Evolutionary conservation across 1,140 invertebrate genomes (phyloP), one percentile per base, ranked within the genome.

Genomic region (Drosophila guanche): DNA sequence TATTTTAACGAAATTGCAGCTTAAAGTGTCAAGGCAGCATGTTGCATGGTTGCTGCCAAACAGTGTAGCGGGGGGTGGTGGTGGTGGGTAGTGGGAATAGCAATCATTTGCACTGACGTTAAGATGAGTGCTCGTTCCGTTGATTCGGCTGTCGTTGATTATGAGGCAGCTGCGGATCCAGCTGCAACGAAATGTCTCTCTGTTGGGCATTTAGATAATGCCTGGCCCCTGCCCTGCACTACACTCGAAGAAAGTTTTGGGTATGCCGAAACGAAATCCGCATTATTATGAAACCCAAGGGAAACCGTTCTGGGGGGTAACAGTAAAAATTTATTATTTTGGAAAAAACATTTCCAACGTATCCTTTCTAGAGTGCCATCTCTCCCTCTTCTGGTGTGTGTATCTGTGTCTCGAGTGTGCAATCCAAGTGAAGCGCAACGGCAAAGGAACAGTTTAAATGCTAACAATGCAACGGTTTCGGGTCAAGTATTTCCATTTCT

Each of bases 1-100:
- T 79, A 80, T 79, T 88, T 90, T 90, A 90, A 80, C 76, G 70
- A 90, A 90, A 90, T 88, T 90, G 88, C 79, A 90, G 83, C 88
- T 90, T 90, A 90, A 90, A 90, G 70, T 89, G 76, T 90, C 88
- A 90, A 79, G 60, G 69, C 86, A 81, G 72, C 65, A 75, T 75
- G 72, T 69, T 55, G 53, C 53, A 55, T 66, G 66, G 60, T 60
- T 53, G 60, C 46, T 80, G 76, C 68, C 72, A 65, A 53, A 51
- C 59, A 41, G 47, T 1, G 45, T n/a, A n/a, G 33, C 22, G 20
- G n/a, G 46, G 41, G 41, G 52, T 10, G 41, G 2, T 5, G 43
- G 6, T 3, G 8, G 4, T 14, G 22, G 45, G 20, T 33, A 41
- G 10, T 23, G 52, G 54, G 46, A 25, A 29, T 58, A 51, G 56